These are phyloP conservation scores for Nibea albiflora DNA, from an alignment of 2,113 vertebrate species.

Conservation along the genomic window DNA sequence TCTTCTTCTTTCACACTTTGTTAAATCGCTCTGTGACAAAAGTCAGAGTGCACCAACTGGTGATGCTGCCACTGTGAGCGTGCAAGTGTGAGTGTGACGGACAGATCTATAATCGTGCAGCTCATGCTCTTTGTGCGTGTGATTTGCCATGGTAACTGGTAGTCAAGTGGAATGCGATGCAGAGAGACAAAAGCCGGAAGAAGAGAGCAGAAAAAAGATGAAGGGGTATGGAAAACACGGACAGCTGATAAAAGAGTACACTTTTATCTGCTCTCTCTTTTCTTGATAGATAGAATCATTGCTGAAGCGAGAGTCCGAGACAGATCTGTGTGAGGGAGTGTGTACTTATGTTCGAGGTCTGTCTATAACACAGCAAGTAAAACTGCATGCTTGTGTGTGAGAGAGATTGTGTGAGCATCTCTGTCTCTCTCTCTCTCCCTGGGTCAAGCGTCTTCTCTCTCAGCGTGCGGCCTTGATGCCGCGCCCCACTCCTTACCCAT, in stretches of 20 bases:
- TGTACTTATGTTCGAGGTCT: constrained; percentile 9
- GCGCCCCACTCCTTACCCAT: constrained; percentile 58
- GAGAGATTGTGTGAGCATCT: constrained; percentile 6
- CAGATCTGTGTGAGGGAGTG: not conserved
- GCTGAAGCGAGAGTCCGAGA: not conserved
- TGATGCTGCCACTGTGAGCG: constrained; percentile 8
- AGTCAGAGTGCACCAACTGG: constrained; percentile 58
- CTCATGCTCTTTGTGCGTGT: constrained; percentile 57
- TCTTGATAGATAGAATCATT: constrained; percentile 22
- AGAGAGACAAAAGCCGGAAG: constrained; percentile 35
- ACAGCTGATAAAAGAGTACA: constrained; percentile 24
- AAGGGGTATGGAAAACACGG: constrained; percentile 23
- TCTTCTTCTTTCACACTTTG: constrained; percentile 59
- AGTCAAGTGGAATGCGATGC: constrained; percentile 49
- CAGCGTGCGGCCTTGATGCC: constrained; percentile 56
- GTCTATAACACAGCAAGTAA: constrained; percentile 8
- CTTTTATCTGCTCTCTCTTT: not conserved
- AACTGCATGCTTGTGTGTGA: not conserved
- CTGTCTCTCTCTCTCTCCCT: constrained; percentile 13
- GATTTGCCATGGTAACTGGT: constrained; percentile 67
- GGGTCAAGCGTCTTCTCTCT: constrained; percentile 62
- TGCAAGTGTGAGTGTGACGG: constrained; percentile 20
- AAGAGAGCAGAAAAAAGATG: constrained; percentile 19
- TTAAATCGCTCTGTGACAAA: constrained; percentile 59
- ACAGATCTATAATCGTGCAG: constrained; percentile 49